Evolutionary conservation across 2,797 vertebrate species (phyloP), one percentile per base, ranked within the genome.

Genomic region (Babyrousa celebensis): DNA sequence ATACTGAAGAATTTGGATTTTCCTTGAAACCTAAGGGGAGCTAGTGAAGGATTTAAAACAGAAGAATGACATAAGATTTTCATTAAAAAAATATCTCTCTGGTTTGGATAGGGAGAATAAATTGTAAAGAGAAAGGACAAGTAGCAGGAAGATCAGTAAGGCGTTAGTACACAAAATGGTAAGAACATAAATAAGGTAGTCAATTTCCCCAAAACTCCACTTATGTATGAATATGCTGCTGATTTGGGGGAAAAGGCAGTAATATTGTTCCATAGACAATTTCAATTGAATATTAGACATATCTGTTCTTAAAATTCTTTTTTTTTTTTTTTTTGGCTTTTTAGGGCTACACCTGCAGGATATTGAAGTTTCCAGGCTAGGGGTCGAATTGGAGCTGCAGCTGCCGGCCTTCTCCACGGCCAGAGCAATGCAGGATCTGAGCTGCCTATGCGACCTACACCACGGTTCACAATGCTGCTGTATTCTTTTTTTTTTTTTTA

Each of bases 91-190:
- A 68, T 58, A 58, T 63, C 25, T 27, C 16, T 67, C 52, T 83
- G 36, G 25, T 3, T 15, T 91, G 74, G 48, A 3, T 68, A 65
- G 40, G 29, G 25, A 83, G 27, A 94, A 91, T 89, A 93, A 70
- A 89, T 56, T 72, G 27, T 11, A 82, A 36, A 70, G 80, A 94
- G 7, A 3, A 72, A 60, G 54, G 29, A 40, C 21, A 74, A 54
- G 15, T 72, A n/a, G 7, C 36, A 83, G 58, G n/a, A 63, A 60
- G 3, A 63, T 84, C 12, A 75, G 27, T 71, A 72, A 78, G 23
- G 20, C 9, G 83, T n/a, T 90, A 94, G 32, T 12, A n/a, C 56
- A 71, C 94, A 23, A 95, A 90, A 92, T 60, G 8, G 68, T 91
- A 68, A 91, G 60, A 89, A 88, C 32, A 4, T 96, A 92, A 54